Percentiles rank a stretch among this genome's conserved stretches.
Conservation (phyloP, 2,113 vertebrate genomes). For the Panurus biarmicus region DNA sequence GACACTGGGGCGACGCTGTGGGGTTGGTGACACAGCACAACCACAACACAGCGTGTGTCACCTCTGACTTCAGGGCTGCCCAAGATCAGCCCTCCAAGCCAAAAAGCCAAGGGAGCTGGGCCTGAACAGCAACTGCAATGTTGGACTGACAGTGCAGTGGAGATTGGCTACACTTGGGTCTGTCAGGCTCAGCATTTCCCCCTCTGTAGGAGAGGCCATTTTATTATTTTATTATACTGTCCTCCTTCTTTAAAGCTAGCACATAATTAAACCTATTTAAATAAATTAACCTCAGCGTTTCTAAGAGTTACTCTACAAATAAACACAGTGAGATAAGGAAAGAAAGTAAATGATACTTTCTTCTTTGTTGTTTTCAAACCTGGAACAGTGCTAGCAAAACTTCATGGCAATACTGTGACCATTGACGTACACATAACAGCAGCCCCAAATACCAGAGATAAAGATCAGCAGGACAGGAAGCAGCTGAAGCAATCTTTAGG, state of each 20-base stretch:
- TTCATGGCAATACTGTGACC: too few relatives aligned
- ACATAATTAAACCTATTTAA: background rate
- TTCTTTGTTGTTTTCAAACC: background rate
- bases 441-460: accelerated
- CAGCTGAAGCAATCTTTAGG: background rate
- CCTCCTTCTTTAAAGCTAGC: background rate
- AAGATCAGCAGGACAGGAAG: background rate
- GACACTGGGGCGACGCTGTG: background rate
- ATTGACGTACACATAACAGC: accelerated
- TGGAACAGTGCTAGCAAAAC: background rate
- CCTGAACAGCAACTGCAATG: background rate
- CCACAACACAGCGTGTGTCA: background rate
- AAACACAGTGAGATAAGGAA: background rate
- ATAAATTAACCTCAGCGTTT: background rate
- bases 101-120: background rate
- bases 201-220: background rate
- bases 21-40: background rate
- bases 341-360: background rate
- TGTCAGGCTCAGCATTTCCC: background rate
- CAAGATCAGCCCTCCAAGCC: background rate
- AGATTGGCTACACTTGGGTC: background rate
- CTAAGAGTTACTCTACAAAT: background rate
- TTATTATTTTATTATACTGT: background rate
- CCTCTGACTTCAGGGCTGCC: background rate
- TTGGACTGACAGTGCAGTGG: background rate